A percentile compares a stretch with the other conserved stretches of the same genome.
Conservation (phyloP, 2,797 vertebrate species). For the Rhinophrynus dorsalis region DNA sequence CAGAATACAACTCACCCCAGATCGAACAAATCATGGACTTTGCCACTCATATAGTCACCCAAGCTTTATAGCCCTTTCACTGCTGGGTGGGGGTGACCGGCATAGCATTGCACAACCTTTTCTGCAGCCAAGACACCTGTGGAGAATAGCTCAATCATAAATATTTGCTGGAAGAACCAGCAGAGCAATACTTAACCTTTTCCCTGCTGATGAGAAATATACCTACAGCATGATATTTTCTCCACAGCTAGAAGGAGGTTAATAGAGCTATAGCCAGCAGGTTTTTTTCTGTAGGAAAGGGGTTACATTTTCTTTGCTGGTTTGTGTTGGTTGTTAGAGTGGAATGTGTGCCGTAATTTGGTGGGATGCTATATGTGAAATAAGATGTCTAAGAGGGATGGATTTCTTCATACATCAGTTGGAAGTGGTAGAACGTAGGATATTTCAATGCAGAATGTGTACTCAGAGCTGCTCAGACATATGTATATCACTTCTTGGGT, state of each 20-base stretch:
- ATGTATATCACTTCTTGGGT: background rate
- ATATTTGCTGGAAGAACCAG: conserved; percentile 17
- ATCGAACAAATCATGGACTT: conserved; percentile 22
- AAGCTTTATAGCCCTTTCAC: conserved; percentile 13
- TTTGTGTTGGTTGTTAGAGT: conserved; percentile 37
- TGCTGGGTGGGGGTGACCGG: background rate
- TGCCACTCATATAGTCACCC: conserved; percentile 4
- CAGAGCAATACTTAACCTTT: conserved; percentile 43
- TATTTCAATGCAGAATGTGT: conserved; percentile 2
- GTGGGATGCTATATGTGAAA: conserved; percentile 22
- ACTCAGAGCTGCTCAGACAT: background rate
- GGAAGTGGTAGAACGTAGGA: background rate
- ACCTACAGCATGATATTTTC: background rate
- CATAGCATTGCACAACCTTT: conserved; percentile 12
- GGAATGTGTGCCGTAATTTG: conserved; percentile 27
- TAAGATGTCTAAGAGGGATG: background rate
- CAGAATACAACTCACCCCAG: background rate
- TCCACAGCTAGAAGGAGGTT: conserved; percentile 11
- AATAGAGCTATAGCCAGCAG: conserved; percentile 22
- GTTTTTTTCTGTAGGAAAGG: conserved; percentile 8
- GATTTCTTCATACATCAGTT: conserved; percentile 4
- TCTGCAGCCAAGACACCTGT: conserved; percentile 13
- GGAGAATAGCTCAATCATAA: conserved; percentile 5
- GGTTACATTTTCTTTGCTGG: conserved; percentile 10
- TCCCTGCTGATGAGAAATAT: conserved; percentile 13